These are phyloP conservation scores for Drosophila hamatofila DNA, from an alignment of 2,888 invertebrate species.

Conservation along the genomic window DNA sequence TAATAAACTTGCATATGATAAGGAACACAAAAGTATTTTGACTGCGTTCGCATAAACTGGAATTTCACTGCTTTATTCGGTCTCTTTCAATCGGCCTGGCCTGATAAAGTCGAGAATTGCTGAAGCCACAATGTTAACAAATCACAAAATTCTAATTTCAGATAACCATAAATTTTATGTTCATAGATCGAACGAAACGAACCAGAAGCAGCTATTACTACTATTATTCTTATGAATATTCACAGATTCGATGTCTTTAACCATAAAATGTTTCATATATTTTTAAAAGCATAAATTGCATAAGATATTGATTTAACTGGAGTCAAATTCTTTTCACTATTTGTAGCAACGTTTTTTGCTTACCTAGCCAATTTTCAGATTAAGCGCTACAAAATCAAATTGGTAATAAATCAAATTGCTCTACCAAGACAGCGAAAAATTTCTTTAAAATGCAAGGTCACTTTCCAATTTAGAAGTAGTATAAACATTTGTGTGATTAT, in stretches of 20 bases:
- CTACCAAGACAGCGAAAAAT: too few species aligned
- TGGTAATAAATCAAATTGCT: too few species aligned
- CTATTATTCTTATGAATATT: not conserved
- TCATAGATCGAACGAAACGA: not conserved
- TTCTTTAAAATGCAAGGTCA: not conserved
- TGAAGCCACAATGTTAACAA: not conserved
- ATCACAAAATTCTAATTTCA: slow-evolving; percentile 2
- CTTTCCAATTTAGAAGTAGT: not conserved
- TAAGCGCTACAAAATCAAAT: too few species aligned
- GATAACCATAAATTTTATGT: slow-evolving; percentile 3
- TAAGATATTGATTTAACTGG: not conserved
- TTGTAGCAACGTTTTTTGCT: too few species aligned
- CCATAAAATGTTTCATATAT: too few species aligned
- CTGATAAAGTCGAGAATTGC: slow-evolving; percentile 17
- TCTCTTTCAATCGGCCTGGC: slow-evolving; percentile 36
- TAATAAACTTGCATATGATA: slow-evolving; percentile 22
- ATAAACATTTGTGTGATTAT: too few species aligned
- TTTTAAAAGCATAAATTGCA: not conserved
- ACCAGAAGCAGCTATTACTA: not conserved
- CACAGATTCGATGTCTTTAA: not conserved
- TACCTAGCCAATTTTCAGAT: too few species aligned
- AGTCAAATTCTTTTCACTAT: too few species aligned
- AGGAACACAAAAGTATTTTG: slow-evolving; percentile 1
- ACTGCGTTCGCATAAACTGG: slow-evolving; percentile 19
- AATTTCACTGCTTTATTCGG: slow-evolving; percentile 45